Conservation (phyloP, 2,113 vertebrate species). For the Malurus elegans region DNA sequence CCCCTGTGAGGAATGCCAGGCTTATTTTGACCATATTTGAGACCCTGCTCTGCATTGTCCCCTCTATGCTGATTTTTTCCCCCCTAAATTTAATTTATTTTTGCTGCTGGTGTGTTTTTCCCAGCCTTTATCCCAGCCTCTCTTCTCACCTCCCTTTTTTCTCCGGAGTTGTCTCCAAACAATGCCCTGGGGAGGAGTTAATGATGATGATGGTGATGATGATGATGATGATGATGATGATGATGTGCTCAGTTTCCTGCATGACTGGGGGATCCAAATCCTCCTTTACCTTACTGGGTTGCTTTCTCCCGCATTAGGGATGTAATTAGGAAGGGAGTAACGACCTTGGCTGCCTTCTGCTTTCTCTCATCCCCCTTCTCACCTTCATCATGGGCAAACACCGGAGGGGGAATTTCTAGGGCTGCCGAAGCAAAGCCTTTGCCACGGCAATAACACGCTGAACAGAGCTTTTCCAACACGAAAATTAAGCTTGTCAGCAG, state of each 20-base stretch:
- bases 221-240: not conserved
- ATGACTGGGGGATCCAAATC: not conserved
- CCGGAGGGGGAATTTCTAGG: not conserved
- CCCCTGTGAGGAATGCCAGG: fast-evolving
- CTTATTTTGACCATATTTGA: not conserved
- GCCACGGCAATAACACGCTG: fast-evolving
- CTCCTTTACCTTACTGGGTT: not conserved
- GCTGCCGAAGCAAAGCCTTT: not conserved
- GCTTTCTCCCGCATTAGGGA: not conserved
- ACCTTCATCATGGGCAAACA: fast-evolving
- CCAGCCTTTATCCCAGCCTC: not conserved
- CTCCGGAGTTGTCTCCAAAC: not conserved
- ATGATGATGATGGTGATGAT: too few species aligned
- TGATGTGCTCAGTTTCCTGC: not conserved
- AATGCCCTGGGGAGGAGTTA: not conserved
- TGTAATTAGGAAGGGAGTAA: not conserved
- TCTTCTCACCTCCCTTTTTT: not conserved
- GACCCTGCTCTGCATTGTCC: fast-evolving
- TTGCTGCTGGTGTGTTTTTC: not conserved
- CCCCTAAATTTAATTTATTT: not conserved
- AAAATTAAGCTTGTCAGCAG: fast-evolving
- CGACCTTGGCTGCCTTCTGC: not conserved
- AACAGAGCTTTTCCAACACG: fast-evolving
- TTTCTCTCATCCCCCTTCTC: not conserved
- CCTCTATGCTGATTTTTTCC: not conserved